phyloP scores from a whole-genome alignment of 2,888 invertebrate species.

The Rhorus exstirpatorius region DNA sequence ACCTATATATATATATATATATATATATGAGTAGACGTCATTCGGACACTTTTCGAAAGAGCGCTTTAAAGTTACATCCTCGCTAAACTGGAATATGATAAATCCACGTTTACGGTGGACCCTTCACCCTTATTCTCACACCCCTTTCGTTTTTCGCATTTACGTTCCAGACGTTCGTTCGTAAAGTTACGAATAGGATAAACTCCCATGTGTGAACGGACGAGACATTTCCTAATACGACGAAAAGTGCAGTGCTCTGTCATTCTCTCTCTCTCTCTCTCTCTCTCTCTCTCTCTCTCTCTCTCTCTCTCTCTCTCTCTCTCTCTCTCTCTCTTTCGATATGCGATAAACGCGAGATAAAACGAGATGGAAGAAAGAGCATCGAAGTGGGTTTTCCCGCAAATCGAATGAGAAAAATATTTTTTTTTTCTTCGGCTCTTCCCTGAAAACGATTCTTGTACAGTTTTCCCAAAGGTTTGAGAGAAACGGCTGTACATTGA shows the following conservation, averaged over 20 bases:
- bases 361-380: neutral
- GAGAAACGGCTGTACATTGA: slow-evolving; percentile 44
- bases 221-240: neutral
- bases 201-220: too few species aligned
- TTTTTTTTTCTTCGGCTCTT: slow-evolving; percentile 29
- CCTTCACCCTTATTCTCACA: neutral
- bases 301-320: too few species aligned
- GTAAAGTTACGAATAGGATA: too few species aligned
- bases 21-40: slow-evolving; percentile 23
- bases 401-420: neutral
- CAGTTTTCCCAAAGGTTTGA: slow-evolving; percentile 35
- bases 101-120: slow-evolving; percentile 8
- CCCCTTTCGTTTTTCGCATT: neutral
- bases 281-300: too few species aligned
- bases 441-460: slow-evolving; percentile 49
- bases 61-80: slow-evolving; percentile 33
- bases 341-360: neutral
- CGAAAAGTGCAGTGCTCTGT: neutral
- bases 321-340: neutral
- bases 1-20: slow-evolving; percentile 16
- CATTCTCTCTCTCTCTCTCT: too few species aligned
- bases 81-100: slow-evolving; percentile 48
- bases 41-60: slow-evolving; percentile 51
- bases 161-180: neutral
- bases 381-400: slow-evolving; percentile 8